phyloP scores from a whole-genome alignment of 2,113 vertebrate species.

The Abramis brama region DNA sequence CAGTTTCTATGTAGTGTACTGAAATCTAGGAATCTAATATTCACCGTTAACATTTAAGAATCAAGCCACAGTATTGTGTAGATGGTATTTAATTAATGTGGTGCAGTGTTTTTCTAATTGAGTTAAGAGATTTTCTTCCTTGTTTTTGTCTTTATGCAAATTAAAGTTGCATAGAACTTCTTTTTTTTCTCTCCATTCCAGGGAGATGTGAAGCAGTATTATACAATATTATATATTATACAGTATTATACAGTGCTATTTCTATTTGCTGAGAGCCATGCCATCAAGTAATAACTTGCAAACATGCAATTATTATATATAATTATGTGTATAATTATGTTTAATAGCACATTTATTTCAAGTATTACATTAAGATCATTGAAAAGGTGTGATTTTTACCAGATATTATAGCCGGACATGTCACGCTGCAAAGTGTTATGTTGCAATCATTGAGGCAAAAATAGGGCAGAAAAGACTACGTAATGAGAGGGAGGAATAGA shows the following conservation, averaged over 20 bases:
- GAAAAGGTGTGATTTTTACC: background rate
- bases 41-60: background rate
- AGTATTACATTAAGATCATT: background rate
- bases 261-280: background rate
- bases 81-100: background rate
- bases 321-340: background rate
- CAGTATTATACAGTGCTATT: background rate
- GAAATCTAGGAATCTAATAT: background rate
- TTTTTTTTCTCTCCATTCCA: background rate
- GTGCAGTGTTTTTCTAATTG: background rate
- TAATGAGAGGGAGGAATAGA: constrained; percentile 19
- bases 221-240: background rate
- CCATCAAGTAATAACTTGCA: background rate
- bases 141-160: background rate
- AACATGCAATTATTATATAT: background rate
- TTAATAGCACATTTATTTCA: constrained; percentile 16
- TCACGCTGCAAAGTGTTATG: background rate
- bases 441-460: background rate
- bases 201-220: background rate
- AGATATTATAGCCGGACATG: background rate
- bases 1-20: background rate
- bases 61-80: background rate
- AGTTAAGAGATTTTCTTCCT: background rate
- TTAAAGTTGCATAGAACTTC: background rate
- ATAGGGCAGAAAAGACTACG: background rate